Evolutionary conservation across 2,797 vertebrate genomes (phyloP).

Genomic region (Gallinago stenura): DNA sequence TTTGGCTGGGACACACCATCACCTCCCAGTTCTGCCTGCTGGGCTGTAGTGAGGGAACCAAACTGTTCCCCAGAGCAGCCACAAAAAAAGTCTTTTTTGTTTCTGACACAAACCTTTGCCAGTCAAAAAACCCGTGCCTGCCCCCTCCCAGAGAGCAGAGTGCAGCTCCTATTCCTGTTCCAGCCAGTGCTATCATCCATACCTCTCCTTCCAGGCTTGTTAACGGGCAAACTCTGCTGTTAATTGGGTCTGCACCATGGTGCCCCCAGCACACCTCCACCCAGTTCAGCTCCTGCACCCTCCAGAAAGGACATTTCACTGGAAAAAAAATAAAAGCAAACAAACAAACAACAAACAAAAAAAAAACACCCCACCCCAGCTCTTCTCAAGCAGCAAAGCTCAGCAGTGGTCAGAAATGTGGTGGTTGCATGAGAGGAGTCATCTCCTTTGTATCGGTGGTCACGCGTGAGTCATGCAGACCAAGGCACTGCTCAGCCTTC

Average conservation of each 20-base stretch:
- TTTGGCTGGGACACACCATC: background rate
- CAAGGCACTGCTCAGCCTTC: background rate
- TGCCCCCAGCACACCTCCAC: background rate
- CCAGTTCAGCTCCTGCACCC: background rate
- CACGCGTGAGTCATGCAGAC: background rate
- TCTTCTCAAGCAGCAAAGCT: background rate
- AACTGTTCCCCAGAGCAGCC: background rate
- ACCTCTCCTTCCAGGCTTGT: background rate
- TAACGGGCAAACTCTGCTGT: background rate
- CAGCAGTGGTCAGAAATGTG: background rate
- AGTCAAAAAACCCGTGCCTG: background rate
- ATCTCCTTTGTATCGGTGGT: background rate
- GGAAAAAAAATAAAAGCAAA: background rate
- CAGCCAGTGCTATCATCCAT: accelerated
- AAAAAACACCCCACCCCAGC: no score
- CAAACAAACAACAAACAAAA: no score
- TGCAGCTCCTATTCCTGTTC: background rate
- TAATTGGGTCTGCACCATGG: background rate
- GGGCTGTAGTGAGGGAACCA: background rate
- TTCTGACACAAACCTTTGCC: background rate
- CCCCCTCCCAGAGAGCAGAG: no score
- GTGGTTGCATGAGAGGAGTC: background rate
- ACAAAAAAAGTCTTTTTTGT: accelerated
- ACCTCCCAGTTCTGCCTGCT: background rate
- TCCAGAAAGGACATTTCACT: background rate